phyloP scores from a whole-genome alignment of 2,113 vertebrate genomes.

The Antechinus flavipes region DNA sequence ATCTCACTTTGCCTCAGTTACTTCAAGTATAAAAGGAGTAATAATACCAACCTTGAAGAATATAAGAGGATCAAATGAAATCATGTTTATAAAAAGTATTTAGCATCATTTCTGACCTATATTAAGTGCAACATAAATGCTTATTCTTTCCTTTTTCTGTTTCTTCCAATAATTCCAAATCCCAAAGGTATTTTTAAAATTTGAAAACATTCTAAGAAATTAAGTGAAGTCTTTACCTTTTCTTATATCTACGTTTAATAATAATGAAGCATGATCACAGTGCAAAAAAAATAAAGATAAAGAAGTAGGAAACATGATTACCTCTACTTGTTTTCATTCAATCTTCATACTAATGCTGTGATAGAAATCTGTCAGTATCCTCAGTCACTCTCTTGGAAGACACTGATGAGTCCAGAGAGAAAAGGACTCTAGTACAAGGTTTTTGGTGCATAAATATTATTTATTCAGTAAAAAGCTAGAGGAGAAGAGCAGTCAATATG shows the following conservation, averaged over 20 bases:
- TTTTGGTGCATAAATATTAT: accelerated
- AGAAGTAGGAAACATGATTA: background rate
- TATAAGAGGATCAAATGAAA: background rate
- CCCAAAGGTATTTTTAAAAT: background rate
- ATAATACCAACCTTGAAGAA: background rate
- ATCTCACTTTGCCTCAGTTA: background rate
- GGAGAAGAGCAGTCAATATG: background rate
- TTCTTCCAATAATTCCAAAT: background rate
- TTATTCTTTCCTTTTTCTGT: background rate
- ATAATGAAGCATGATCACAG: background rate
- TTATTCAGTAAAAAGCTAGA: background rate
- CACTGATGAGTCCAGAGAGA: background rate
- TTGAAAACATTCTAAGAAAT: background rate
- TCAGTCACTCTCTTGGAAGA: background rate
- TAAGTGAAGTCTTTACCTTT: background rate
- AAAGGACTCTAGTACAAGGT: background rate
- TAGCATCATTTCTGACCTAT: background rate
- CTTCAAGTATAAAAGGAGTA: background rate
- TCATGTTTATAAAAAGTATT: background rate
- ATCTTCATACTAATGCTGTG: background rate
- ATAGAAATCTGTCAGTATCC: background rate
- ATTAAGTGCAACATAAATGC: background rate
- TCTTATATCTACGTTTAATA: background rate
- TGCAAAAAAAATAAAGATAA: no score
- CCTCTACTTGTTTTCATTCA: background rate